These are phyloP conservation scores for Bombus pyrosoma DNA, from an alignment of 1,140 invertebrate genomes.

Conservation along the genomic window DNA sequence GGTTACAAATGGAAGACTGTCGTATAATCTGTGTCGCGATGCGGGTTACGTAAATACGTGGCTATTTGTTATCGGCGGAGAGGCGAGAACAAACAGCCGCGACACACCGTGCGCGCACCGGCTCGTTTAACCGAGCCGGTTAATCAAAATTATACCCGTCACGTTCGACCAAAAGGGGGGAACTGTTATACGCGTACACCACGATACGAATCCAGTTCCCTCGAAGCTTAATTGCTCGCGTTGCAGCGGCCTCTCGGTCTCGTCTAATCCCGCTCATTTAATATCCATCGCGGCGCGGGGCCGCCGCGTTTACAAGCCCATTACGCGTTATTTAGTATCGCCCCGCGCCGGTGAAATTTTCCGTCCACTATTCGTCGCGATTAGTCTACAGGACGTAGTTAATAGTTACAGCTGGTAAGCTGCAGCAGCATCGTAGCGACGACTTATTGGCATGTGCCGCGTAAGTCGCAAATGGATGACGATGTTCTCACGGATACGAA, in stretches of 20 bases:
- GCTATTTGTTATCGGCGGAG: constrained; percentile 13
- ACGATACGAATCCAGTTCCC: background rate
- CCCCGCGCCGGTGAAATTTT: constrained; percentile 28
- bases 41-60: constrained; percentile 17
- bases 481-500: constrained; percentile 32
- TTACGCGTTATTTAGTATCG: constrained; percentile 32
- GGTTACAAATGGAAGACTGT: constrained; percentile 9
- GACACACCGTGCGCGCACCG: background rate
- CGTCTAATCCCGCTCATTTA: constrained; percentile 44
- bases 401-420: too few species aligned
- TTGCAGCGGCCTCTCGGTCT: background rate
- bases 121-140: background rate
- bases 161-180: background rate
- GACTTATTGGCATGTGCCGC: constrained; percentile 50
- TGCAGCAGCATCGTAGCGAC: background rate
- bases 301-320: constrained; percentile 31
- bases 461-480: constrained; percentile 42
- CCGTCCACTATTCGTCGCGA: constrained; percentile 22
- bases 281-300: constrained; percentile 35
- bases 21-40: constrained; percentile 24
- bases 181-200: background rate
- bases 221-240: constrained; percentile 28
- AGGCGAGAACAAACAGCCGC: constrained; percentile 7
- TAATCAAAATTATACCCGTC: constrained; percentile 5
- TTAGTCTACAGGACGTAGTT: background rate